These are phyloP conservation scores for Sebastes cheni DNA, from an alignment of 2,797 vertebrate species.

Conservation along the genomic window DNA sequence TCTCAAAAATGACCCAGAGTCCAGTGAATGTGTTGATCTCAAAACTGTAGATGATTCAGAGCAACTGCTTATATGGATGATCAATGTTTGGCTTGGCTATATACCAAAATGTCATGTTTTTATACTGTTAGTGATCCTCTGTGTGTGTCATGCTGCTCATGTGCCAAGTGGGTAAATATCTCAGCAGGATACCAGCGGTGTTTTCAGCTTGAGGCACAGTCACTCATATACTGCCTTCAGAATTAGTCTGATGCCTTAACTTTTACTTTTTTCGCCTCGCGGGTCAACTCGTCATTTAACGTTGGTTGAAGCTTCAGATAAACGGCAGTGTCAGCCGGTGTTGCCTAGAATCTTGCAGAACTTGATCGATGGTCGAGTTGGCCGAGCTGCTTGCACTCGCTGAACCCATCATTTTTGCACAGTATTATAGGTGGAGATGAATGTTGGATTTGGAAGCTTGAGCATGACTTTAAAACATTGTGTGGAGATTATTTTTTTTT, in stretches of 20 bases:
- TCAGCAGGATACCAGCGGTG: not conserved
- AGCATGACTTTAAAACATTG: constrained; percentile 63
- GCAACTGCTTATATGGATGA: constrained; percentile 22
- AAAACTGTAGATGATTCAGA: constrained; percentile 30
- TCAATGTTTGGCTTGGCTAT: constrained; percentile 48
- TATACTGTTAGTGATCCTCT: constrained; percentile 36
- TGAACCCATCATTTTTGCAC: constrained; percentile 82
- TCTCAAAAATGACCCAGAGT: constrained; percentile 16
- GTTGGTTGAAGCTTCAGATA: constrained; percentile 21
- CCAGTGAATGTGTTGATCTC: constrained; percentile 43
- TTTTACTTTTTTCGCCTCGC: constrained; percentile 36
- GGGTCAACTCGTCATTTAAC: constrained; percentile 8
- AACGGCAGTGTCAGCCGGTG: constrained; percentile 14
- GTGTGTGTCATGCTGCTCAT: constrained; percentile 21
- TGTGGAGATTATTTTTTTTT: constrained; percentile 37
- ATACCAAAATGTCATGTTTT: constrained; percentile 63
- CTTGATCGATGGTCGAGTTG: constrained; percentile 57
- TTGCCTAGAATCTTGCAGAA: constrained; percentile 71
- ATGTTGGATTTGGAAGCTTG: constrained; percentile 62
- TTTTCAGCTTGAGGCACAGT: constrained; percentile 33
- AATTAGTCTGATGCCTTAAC: constrained; percentile 74
- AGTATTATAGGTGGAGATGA: constrained; percentile 78
- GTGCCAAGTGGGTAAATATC: constrained; percentile 40
- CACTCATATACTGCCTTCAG: constrained; percentile 67
- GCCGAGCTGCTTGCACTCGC: constrained; percentile 82